A percentile compares a stretch with the other conserved stretches of the same genome.
phyloP scores from a whole-genome alignment of 2,888 invertebrate genomes.

The Diachrysia chrysitis region DNA sequence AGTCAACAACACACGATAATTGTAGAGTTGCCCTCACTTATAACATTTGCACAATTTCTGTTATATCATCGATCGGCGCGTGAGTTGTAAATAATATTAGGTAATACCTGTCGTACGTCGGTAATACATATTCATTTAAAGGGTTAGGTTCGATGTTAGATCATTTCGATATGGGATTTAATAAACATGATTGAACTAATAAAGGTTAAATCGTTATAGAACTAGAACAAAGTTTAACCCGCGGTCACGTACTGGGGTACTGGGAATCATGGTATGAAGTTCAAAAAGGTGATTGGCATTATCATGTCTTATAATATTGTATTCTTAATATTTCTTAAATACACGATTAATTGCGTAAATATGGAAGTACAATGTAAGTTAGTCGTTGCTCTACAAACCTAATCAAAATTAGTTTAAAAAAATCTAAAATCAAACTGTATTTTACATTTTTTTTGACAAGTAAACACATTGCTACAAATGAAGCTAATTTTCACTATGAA shows the following conservation, averaged over 20 bases:
- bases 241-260: background rate
- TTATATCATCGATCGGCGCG: conserved; percentile 48
- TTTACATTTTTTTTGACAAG: too few relatives aligned
- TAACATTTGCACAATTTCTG: conserved; percentile 53
- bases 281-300: conserved; percentile 1
- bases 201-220: conserved; percentile 29
- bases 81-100: conserved; percentile 51
- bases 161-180: conserved; percentile 35
- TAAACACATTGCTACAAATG: too few relatives aligned
- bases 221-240: conserved; percentile 4
- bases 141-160: conserved; percentile 38
- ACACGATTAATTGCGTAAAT: background rate
- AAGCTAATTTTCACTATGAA: too few relatives aligned
- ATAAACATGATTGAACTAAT: conserved; percentile 30
- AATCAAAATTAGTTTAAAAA: too few relatives aligned
- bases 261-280: background rate
- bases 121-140: conserved; percentile 47
- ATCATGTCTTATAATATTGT: background rate
- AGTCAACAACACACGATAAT: conserved; percentile 38
- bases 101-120: conserved; percentile 46
- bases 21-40: conserved; percentile 38
- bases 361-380: background rate
- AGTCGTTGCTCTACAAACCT: too few relatives aligned
- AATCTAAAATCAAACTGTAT: too few relatives aligned
- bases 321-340: background rate